Evolutionary conservation across 2,888 invertebrate species (phyloP), one percentile per base, ranked within the genome.

Genomic region (Synanthedon myopaeformis): DNA sequence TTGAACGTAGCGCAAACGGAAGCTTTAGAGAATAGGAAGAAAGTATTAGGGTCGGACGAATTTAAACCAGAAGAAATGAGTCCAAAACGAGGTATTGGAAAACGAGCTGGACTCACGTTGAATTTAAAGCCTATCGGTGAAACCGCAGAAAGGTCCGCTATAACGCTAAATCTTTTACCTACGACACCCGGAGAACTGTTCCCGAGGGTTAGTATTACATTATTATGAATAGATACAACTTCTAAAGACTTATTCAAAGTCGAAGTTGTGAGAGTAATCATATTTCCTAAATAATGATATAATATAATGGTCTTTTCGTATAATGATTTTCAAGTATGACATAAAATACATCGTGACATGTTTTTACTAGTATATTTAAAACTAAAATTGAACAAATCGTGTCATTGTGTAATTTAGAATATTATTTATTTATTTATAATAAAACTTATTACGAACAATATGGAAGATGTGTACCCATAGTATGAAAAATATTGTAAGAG

Each of bases 161-260:
- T 64, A 10, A 78, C 79, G 2, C 74, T 80, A 10, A 79, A 69
- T 56, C 62, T 76, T 41, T 77, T 75, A 1, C 69, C 67, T 0
- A 54, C 79, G 3, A 88, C 88, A 8, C 88, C 88, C 0, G 84
- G 82, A 0, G 87, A 85, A 14, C 65, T 82, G 48, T 84, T 82
- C 59, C 71, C 80, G 12, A 65, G 72, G 67, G 88, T 88, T 72
- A 72, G 74, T 49, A 35, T 35, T 35, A 35, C 8, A 35, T 35
- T 35, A 35, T 10, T 10, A 35, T 35, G 35, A 35, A 23, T 23
- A 23, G 23, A 23, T 23, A 23, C 4, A 23, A 35, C 28, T 3
- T 35, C 8, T 35, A 35, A 35, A 35, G 35, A 35, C 35, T 1
- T 35, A 35, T 35, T 35, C 35, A 35, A 35, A 35, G 35, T 2